These are phyloP conservation scores for Brotula barbata DNA, from an alignment of 2,797 vertebrate genomes.

Conservation along the genomic window DNA sequence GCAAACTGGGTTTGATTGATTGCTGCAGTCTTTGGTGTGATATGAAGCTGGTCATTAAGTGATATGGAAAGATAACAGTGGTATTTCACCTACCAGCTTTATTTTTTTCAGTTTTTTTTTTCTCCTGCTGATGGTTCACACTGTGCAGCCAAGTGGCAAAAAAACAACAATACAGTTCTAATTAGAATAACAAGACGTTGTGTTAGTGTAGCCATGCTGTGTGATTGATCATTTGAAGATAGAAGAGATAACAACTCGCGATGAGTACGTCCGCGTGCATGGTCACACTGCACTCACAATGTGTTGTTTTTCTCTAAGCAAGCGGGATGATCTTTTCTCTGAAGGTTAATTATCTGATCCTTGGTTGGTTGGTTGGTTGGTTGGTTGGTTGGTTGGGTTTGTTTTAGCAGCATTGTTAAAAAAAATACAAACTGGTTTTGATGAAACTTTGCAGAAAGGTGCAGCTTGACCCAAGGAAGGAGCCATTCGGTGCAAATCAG, in stretches of 20 bases:
- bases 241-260: slow-evolving; percentile 21
- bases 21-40: slow-evolving; percentile 49
- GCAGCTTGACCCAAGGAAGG: too few relatives aligned
- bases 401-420: neutral
- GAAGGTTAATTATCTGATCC: slow-evolving; percentile 3
- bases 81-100: slow-evolving; percentile 39
- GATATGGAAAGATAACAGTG: slow-evolving; percentile 54
- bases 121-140: neutral
- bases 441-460: too few relatives aligned
- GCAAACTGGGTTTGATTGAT: slow-evolving; percentile 62
- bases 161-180: slow-evolving; percentile 1
- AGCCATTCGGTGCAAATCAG: too few relatives aligned
- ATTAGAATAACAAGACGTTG: neutral
- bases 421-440: too few relatives aligned
- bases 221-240: slow-evolving; percentile 39
- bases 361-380: slow-evolving; percentile 55
- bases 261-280: neutral
- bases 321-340: neutral
- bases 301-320: neutral
- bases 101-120: slow-evolving; percentile 5
- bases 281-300: neutral
- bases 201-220: neutral
- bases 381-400: slow-evolving; percentile 44
- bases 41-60: slow-evolving; percentile 64
- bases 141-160: neutral